Evolutionary conservation across 2,113 vertebrate species (phyloP).

Genomic region (Sorex araneus): DNA sequence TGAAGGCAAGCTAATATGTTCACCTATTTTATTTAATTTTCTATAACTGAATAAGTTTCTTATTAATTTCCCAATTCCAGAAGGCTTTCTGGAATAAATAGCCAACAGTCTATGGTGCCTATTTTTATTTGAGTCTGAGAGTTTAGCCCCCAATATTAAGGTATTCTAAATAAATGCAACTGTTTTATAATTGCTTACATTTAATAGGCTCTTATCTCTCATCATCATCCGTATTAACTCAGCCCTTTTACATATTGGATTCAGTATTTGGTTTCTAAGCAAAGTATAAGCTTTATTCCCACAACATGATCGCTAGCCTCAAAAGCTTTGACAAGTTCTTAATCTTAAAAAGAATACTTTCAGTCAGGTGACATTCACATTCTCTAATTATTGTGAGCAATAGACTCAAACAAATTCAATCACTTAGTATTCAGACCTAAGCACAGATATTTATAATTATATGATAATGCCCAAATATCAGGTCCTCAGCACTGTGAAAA

Average conservation of each 20-base stretch:
- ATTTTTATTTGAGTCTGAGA: not conserved
- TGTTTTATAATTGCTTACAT: not conserved
- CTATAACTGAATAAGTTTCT: not conserved
- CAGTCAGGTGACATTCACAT: slow-evolving; percentile 22
- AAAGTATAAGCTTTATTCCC: not conserved
- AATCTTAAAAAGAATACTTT: slow-evolving; percentile 28
- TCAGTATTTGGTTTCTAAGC: not conserved
- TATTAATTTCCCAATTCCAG: not conserved
- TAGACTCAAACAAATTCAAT: slow-evolving; percentile 22
- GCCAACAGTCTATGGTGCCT: not conserved
- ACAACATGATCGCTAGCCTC: not conserved
- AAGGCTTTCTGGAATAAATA: slow-evolving; percentile 16
- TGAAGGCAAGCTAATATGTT: not conserved
- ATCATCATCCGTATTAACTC: not conserved
- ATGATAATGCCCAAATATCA: slow-evolving; percentile 27
- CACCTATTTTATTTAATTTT: slow-evolving; percentile 27
- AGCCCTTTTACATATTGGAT: not conserved
- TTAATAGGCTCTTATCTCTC: not conserved
- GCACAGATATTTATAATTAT: not conserved
- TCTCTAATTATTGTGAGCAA: slow-evolving; percentile 17
- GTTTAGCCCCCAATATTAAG: not conserved
- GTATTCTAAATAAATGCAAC: not conserved
- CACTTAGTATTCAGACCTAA: not conserved
- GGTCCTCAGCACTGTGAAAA: slow-evolving; percentile 29
- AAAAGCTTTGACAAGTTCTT: not conserved